Conservation (phyloP, 2,888 invertebrate species). For the Cryptus armator region DNA sequence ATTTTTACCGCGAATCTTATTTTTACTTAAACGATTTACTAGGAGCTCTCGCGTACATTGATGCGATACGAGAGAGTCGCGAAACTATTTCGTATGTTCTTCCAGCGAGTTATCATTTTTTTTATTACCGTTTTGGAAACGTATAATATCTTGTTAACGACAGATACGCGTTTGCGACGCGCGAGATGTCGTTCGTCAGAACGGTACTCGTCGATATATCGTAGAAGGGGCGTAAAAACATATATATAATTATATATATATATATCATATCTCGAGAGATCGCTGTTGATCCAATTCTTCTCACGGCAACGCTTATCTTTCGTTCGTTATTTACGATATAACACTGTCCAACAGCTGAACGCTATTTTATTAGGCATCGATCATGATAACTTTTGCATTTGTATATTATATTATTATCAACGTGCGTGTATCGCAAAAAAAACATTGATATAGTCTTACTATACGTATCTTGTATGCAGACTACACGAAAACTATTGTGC, state of each 20-base stretch:
- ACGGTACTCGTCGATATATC: constrained; percentile 12
- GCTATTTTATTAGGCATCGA: neutral
- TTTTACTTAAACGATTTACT: constrained; percentile 1
- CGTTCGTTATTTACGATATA: neutral
- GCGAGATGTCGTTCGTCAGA: neutral
- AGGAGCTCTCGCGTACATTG: constrained; percentile 9
- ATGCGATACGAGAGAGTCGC: neutral
- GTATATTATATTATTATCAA: neutral
- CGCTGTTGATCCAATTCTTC: neutral
- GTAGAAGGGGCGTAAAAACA: too few relatives aligned
- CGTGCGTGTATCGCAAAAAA: neutral
- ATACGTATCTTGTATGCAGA: neutral
- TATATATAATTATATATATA: neutral
- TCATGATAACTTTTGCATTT: constrained; percentile 4
- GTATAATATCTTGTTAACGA: constrained; percentile 5
- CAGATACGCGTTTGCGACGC: neutral
- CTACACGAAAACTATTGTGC: neutral
- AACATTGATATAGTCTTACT: neutral
- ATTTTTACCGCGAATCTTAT: too few relatives aligned
- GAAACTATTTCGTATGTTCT: constrained; percentile 29
- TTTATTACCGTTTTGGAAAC: constrained; percentile 12
- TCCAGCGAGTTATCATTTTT: constrained; percentile 31
- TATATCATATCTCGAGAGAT: neutral
- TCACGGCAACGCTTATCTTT: neutral
- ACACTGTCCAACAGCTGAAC: neutral